A percentile compares a stretch with the other conserved stretches of the same genome.
Conservation (phyloP, 2,888 invertebrate genomes). For the Eilema griseolum region DNA sequence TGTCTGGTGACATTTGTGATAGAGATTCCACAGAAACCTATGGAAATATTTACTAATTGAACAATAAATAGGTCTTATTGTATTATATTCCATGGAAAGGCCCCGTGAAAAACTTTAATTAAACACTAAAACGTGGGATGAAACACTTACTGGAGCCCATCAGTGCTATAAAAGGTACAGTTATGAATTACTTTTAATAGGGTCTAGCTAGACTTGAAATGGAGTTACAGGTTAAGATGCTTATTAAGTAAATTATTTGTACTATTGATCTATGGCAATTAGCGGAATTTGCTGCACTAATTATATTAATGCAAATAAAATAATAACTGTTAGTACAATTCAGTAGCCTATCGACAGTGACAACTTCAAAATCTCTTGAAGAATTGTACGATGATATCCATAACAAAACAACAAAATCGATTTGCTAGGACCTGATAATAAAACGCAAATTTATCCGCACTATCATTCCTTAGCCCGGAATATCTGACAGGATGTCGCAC, state of each 20-base stretch:
- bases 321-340: neutral
- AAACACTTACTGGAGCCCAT: too few species aligned
- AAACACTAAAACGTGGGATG: neutral
- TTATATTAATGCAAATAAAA: too few species aligned
- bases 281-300: too few species aligned
- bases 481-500: constrained; percentile 77
- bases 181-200: too few species aligned
- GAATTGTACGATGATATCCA: neutral
- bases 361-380: neutral
- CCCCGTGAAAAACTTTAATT: too few species aligned
- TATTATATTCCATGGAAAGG: neutral
- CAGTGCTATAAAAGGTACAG: too few species aligned
- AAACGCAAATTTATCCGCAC: constrained; percentile 40
- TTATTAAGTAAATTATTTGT: too few species aligned
- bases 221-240: too few species aligned
- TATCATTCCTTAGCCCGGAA: constrained; percentile 65
- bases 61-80: too few species aligned
- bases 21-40: neutral
- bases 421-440: constrained; percentile 3
- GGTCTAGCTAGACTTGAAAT: too few species aligned
- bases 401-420: neutral
- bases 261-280: too few species aligned
- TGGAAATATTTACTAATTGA: too few species aligned
- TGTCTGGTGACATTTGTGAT: neutral
- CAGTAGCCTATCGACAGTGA: neutral